Evolutionary conservation across 1,140 invertebrate species (phyloP).

Genomic region (Rhyzopertha dominica): DNA sequence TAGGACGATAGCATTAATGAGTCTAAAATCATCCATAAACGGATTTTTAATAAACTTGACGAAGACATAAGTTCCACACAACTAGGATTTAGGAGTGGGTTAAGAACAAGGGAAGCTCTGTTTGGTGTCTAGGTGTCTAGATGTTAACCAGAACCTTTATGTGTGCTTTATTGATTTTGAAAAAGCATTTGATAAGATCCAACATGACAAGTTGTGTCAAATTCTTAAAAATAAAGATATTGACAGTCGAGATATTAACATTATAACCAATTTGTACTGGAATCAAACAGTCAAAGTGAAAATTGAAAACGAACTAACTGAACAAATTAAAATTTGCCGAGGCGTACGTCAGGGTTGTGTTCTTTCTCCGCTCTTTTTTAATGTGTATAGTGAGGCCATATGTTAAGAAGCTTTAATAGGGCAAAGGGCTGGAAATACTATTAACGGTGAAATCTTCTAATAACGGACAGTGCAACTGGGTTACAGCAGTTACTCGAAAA

Average conservation of each 20-base stretch:
- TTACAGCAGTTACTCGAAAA: too few species aligned
- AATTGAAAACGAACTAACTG: neutral
- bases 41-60: conserved; percentile 10
- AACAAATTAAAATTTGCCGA: too few species aligned
- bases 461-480: too few species aligned
- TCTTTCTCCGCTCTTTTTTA: too few species aligned
- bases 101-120: conserved; percentile 18
- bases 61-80: conserved; percentile 10
- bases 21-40: conserved; percentile 8
- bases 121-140: conserved; percentile 16
- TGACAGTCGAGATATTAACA: conserved; percentile 5
- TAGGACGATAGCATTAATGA: conserved; percentile 10
- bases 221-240: conserved; percentile 3
- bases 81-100: conserved; percentile 16
- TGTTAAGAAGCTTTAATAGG: too few species aligned
- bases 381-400: too few species aligned
- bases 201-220: conserved; percentile 3
- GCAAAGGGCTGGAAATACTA: too few species aligned
- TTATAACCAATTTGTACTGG: conserved; percentile 12
- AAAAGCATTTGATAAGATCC: conserved; percentile 15
- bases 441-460: too few species aligned
- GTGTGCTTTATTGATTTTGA: conserved; percentile 10
- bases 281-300: conserved; percentile 1
- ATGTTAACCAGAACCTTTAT: conserved; percentile 2
- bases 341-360: too few species aligned